phyloP scores from a whole-genome alignment of 2,113 vertebrate species.

The rabbit (Oryctolagus cuniculus) region DNA sequence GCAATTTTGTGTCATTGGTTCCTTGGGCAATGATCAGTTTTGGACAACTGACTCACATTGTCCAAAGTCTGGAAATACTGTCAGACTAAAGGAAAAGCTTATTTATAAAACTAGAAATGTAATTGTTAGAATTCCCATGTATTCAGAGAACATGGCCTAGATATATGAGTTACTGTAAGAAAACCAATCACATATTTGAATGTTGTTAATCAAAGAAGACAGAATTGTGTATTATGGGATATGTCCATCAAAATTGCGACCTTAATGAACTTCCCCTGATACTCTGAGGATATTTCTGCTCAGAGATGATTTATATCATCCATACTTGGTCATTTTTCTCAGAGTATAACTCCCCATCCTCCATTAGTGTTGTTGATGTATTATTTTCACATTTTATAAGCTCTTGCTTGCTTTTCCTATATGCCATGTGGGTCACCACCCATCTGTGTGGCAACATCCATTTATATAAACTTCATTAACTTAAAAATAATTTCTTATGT shows the following conservation, averaged over 20 bases:
- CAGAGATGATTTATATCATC: neutral
- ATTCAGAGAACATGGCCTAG: neutral
- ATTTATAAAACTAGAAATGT: neutral
- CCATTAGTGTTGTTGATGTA: neutral
- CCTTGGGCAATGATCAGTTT: neutral
- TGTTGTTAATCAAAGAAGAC: neutral
- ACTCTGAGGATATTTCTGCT: neutral
- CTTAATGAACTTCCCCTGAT: neutral
- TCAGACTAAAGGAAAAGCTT: neutral
- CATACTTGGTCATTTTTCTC: neutral
- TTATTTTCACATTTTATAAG: neutral
- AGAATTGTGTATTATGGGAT: neutral
- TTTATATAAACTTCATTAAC: neutral
- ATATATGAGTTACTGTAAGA: neutral
- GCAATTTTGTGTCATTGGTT: neutral
- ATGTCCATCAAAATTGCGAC: neutral
- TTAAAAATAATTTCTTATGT: neutral
- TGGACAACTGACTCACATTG: neutral
- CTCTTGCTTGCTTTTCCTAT: neutral
- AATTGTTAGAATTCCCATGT: neutral
- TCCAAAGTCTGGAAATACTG: neutral
- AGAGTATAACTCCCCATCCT: neutral
- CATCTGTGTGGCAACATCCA: neutral
- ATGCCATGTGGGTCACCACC: neutral
- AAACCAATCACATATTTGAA: neutral